These are phyloP conservation scores for Procambarus virginalis DNA, from an alignment of 1,140 invertebrate genomes.

Conservation along the genomic window DNA sequence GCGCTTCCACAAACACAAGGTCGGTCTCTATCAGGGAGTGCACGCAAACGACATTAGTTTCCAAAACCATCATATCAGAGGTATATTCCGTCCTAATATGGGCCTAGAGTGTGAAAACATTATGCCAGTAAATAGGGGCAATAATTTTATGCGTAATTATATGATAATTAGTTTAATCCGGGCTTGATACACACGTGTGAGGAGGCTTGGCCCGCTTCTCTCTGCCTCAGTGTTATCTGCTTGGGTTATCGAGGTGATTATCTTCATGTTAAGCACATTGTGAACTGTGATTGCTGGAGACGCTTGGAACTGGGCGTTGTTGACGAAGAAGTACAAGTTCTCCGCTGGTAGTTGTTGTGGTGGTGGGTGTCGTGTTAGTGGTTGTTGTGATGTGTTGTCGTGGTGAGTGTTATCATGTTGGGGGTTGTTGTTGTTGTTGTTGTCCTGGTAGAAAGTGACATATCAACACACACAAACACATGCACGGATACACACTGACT, in stretches of 20 bases:
- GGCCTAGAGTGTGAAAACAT: background rate
- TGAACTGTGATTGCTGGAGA: background rate
- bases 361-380: too few relatives aligned
- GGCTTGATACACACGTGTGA: background rate
- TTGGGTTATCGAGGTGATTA: background rate
- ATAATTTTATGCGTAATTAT: background rate
- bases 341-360: too few relatives aligned
- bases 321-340: background rate
- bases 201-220: too few relatives aligned
- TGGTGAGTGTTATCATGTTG: too few relatives aligned
- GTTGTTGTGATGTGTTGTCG: too few relatives aligned
- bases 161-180: background rate
- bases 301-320: background rate
- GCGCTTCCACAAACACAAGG: too few relatives aligned
- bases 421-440: too few relatives aligned
- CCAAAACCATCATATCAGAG: background rate
- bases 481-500: too few relatives aligned
- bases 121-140: background rate
- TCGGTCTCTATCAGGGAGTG: background rate
- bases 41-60: background rate
- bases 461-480: too few relatives aligned
- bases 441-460: too few relatives aligned
- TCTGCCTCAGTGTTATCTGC: background rate
- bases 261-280: background rate
- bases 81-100: background rate